A percentile compares a stretch with the other conserved stretches of the same genome.
These are phyloP conservation scores for Enteromius mattozi DNA, from an alignment of 2,797 vertebrate genomes.

Conservation along the genomic window DNA sequence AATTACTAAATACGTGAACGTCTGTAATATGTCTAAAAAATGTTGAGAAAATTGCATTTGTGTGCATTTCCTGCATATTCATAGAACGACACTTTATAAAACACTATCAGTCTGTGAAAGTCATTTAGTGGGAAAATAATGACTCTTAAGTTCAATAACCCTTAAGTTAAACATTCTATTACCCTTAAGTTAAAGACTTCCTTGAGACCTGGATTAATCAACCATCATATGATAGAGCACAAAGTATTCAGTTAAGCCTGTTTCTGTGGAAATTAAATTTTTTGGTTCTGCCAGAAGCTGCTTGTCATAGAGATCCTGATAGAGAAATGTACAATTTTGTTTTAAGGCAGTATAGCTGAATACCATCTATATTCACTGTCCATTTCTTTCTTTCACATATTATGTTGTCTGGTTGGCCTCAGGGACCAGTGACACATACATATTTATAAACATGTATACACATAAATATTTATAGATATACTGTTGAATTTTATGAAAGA, in stretches of 20 bases:
- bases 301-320: constrained; percentile 10
- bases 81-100: neutral
- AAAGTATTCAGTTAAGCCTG: neutral
- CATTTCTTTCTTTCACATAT: neutral
- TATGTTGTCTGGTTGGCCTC: neutral
- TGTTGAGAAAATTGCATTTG: neutral
- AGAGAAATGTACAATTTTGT: neutral
- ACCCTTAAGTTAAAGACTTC: neutral
- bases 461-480: neutral
- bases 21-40: neutral
- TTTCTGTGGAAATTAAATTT: neutral
- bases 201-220: constrained; percentile 6
- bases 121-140: neutral
- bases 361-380: neutral
- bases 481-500: too few species aligned
- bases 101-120: neutral
- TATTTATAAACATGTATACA: neutral
- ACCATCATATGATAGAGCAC: constrained; percentile 3
- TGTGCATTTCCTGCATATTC: neutral
- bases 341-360: neutral
- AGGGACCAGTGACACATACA: neutral
- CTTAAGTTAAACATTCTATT: constrained; percentile 1
- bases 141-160: neutral
- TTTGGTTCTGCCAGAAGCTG: neutral
- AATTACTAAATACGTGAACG: neutral